Evolutionary conservation across 1,140 invertebrate species (phyloP).

Genomic region (Grapholita molesta): DNA sequence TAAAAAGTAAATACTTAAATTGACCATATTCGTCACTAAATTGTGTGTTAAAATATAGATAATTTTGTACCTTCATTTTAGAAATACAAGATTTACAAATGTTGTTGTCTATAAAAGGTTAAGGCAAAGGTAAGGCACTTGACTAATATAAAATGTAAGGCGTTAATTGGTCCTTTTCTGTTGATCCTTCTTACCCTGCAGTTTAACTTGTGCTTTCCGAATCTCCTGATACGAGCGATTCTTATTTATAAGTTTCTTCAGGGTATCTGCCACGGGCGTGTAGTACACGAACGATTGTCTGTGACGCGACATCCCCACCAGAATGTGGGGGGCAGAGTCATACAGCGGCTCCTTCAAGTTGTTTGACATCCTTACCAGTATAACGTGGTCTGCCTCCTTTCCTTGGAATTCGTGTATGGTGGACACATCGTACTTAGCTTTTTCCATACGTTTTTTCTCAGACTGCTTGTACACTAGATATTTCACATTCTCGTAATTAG

Average conservation of each 20-base stretch:
- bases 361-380: background rate
- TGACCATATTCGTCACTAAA: too few relatives aligned
- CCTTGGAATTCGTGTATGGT: conserved; percentile 4
- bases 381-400: background rate
- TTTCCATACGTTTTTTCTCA: background rate
- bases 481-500: background rate
- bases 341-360: background rate
- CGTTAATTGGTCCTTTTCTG: background rate
- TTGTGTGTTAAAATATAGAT: too few relatives aligned
- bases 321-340: background rate
- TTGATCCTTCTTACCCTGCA: background rate
- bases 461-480: background rate
- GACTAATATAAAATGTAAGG: too few relatives aligned
- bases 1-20: too few relatives aligned
- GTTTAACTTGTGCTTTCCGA: background rate
- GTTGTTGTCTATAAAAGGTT: too few relatives aligned
- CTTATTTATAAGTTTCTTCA: background rate
- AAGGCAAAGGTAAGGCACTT: too few relatives aligned
- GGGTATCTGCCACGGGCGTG: background rate
- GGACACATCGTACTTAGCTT: background rate
- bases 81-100: too few relatives aligned
- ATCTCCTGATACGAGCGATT: background rate
- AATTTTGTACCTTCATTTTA: too few relatives aligned
- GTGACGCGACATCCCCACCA: background rate
- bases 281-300: background rate